Evolutionary conservation across 2,113 vertebrate species (phyloP).

Genomic region (Nanger granti): DNA sequence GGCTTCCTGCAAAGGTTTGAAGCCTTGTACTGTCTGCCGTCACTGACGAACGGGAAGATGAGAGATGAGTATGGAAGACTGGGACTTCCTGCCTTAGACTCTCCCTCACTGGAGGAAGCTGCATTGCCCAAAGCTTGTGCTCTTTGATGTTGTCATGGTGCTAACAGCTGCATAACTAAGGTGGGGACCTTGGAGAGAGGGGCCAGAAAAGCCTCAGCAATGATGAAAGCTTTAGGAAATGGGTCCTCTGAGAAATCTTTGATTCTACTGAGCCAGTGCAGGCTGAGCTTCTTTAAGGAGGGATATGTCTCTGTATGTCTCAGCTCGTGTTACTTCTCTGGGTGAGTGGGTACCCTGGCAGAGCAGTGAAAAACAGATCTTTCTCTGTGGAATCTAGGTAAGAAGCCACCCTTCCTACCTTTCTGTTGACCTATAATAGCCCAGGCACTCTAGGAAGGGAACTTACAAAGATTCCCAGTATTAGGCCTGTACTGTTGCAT

Average conservation of each 20-base stretch:
- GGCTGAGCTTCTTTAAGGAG: background rate
- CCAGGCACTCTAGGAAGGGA: background rate
- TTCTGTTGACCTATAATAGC: background rate
- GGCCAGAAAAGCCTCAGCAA: background rate
- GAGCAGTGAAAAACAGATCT: background rate
- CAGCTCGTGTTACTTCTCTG: background rate
- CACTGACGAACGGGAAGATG: background rate
- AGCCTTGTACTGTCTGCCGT: background rate
- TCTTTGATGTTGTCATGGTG: background rate
- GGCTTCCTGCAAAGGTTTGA: background rate
- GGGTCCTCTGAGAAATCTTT: background rate
- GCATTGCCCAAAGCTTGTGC: background rate
- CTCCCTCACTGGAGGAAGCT: background rate
- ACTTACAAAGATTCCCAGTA: background rate
- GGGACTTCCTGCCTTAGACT: background rate
- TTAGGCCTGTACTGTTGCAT: background rate
- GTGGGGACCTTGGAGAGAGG: background rate
- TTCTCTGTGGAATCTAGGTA: background rate
- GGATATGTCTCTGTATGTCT: background rate
- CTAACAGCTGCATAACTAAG: background rate
- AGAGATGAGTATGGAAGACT: background rate
- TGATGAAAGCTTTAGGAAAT: background rate
- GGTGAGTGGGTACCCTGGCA: background rate
- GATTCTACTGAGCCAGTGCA: background rate
- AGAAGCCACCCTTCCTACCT: background rate